Conservation (phyloP, 2,113 vertebrate genomes). For the Toxotes jaculatrix region DNA sequence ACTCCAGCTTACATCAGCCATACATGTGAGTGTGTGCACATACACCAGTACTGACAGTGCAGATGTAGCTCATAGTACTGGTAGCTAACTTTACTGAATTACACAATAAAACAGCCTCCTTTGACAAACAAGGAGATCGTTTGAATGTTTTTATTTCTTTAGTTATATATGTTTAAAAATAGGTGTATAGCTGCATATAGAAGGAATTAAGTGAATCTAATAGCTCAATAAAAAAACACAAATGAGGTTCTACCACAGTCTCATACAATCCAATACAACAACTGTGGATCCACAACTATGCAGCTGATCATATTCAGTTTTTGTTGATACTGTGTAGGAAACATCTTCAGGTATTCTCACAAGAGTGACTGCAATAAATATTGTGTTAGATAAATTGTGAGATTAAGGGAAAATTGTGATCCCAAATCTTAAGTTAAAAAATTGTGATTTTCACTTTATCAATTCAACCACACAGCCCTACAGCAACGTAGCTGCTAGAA, state of each 20-base stretch:
- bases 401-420: not conserved
- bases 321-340: not conserved
- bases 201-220: not conserved
- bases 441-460: not conserved
- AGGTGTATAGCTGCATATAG: not conserved
- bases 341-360: not conserved
- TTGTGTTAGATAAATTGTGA: not conserved
- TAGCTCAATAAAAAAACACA: not conserved
- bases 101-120: not conserved
- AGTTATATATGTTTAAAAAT: not conserved
- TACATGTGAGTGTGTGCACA: not conserved
- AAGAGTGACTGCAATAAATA: not conserved
- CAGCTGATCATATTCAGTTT: not conserved
- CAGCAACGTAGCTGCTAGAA: constrained; percentile 1
- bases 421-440: not conserved
- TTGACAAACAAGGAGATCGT: not conserved
- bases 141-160: not conserved
- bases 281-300: not conserved
- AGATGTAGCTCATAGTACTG: not conserved
- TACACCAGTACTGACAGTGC: not conserved
- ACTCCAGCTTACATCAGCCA: not conserved
- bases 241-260: not conserved
- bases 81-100: not conserved
- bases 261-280: not conserved
- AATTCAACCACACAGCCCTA: not conserved